Percentiles rank a stretch among this genome's conserved stretches.
These are phyloP conservation scores for Linnaemya vulpina DNA, from an alignment of 2,888 invertebrate genomes.

Conservation along the genomic window DNA sequence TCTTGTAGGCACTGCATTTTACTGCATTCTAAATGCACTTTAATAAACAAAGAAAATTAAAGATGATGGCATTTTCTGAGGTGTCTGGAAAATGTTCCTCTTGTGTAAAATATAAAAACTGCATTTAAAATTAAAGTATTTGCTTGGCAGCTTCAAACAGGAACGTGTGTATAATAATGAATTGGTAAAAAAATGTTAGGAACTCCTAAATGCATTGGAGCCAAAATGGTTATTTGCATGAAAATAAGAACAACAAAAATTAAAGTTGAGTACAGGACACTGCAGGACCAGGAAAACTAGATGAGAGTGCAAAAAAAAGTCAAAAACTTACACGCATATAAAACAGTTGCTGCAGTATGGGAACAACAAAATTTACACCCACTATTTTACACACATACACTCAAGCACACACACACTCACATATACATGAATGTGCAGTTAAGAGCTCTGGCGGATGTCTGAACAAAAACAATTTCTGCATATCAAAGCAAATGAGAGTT, in stretches of 20 bases:
- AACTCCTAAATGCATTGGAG: constrained; percentile 19
- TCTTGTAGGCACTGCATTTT: too few species aligned
- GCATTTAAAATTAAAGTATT: constrained; percentile 5
- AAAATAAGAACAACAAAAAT: constrained; percentile 9
- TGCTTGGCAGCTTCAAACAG: not conserved
- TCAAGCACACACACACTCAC: not conserved
- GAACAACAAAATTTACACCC: not conserved
- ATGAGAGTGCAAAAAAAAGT: not conserved
- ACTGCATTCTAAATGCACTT: too few species aligned
- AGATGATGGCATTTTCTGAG: too few species aligned
- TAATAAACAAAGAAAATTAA: too few species aligned
- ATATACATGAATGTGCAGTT: not conserved
- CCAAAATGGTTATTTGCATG: constrained; percentile 35
- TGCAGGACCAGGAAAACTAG: constrained; percentile 12
- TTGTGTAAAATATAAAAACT: not conserved
- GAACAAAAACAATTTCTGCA: constrained; percentile 65
- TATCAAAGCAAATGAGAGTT: constrained; percentile 66
- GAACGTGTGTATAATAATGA: not conserved
- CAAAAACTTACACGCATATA: not conserved
- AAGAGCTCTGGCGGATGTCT: constrained; percentile 48
- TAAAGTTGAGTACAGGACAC: not conserved
- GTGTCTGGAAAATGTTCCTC: too few species aligned
- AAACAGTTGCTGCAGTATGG: not conserved
- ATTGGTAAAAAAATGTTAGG: not conserved
- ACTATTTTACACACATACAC: not conserved